phyloP scores from a whole-genome alignment of 2,888 invertebrate genomes.

The Acanthosepion lycidas region DNA sequence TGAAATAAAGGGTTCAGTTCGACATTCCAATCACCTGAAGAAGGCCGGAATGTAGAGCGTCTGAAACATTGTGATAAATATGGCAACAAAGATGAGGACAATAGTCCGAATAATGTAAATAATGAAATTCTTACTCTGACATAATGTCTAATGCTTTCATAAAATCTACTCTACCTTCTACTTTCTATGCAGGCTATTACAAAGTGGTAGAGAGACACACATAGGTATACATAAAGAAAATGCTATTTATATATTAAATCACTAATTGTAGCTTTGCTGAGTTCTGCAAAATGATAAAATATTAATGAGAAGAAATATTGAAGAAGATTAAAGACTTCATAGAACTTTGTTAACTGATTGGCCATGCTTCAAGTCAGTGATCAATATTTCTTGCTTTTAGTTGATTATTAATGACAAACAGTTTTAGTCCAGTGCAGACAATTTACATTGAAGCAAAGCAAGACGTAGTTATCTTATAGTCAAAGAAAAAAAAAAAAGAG shows the following conservation, averaged over 20 bases:
- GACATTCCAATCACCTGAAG: too few relatives aligned
- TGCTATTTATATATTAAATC: not conserved
- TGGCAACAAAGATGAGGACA: too few relatives aligned
- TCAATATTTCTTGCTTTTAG: not conserved
- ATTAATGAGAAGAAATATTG: not conserved
- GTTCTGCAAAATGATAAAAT: not conserved
- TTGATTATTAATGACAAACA: not conserved
- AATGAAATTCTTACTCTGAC: too few relatives aligned
- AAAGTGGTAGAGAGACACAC: not conserved
- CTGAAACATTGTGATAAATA: too few relatives aligned
- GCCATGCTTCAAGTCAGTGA: not conserved
- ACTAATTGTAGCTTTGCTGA: not conserved
- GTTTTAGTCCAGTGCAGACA: not conserved
- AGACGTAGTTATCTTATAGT: not conserved
- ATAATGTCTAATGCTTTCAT: too few relatives aligned
- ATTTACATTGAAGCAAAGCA: not conserved
- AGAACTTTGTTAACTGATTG: not conserved
- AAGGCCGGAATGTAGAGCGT: too few relatives aligned
- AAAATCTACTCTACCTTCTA: too few relatives aligned
- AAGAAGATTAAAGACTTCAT: conserved; percentile 21
- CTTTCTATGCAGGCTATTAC: not conserved
- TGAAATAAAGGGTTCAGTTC: too few relatives aligned
- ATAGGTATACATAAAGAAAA: not conserved
- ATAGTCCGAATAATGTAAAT: too few relatives aligned
- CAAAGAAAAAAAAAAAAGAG: too few relatives aligned